Evolutionary conservation across 2,113 vertebrate species (phyloP).

Genomic region (Elgaria multicarinata): DNA sequence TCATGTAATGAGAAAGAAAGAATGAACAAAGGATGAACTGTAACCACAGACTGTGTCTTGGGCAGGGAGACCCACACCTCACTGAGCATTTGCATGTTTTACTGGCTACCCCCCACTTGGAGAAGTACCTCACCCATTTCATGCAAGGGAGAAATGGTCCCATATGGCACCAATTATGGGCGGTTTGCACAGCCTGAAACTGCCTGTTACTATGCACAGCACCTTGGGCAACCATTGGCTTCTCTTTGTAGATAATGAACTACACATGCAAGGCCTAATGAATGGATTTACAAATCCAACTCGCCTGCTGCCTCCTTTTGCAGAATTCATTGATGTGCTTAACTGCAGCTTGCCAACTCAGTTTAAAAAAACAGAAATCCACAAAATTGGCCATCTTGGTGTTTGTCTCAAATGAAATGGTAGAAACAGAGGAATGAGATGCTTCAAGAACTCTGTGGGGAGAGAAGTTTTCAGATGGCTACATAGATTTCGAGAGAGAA

Average conservation of each 20-base stretch:
- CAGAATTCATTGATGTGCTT: too few species aligned
- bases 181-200: rapidly evolving
- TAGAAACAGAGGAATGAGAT: neutral
- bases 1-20: too few species aligned
- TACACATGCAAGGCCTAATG: neutral
- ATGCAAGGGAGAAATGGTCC: neutral
- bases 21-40: neutral
- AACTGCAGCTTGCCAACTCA: neutral
- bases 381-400: neutral
- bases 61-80: neutral
- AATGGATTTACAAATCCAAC: neutral
- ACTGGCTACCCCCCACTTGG: too few species aligned
- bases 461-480: neutral
- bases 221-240: neutral
- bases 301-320: rapidly evolving
- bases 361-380: neutral
- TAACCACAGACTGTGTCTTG: neutral
- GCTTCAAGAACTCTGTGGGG: neutral
- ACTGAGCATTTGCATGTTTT: neutral
- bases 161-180: conserved; percentile 17
- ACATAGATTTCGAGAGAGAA: too few species aligned
- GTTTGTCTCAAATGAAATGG: neutral
- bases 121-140: neutral
- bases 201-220: rapidly evolving
- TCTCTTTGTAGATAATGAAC: neutral